A percentile compares a stretch with the other conserved stretches of the same genome.
phyloP scores from a whole-genome alignment of 2,797 vertebrate species.

The Todus mexicanus region DNA sequence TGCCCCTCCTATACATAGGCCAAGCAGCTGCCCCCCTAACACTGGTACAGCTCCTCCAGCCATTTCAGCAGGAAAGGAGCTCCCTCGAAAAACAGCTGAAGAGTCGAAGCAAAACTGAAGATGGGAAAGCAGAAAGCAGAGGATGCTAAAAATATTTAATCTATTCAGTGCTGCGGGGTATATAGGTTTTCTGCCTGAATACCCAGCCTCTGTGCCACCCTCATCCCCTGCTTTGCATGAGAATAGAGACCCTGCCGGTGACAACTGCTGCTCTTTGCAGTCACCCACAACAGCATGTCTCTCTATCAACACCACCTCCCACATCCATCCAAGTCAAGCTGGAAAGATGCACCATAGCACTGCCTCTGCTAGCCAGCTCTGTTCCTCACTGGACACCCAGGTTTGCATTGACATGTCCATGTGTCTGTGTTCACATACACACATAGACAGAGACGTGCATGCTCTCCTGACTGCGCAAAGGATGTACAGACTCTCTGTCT shows the following conservation, averaged over 20 bases:
- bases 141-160: conserved; percentile 27
- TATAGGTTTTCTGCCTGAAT: background rate
- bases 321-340: conserved; percentile 3
- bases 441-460: background rate
- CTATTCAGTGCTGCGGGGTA: background rate
- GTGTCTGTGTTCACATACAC: background rate
- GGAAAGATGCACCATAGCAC: background rate
- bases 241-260: background rate
- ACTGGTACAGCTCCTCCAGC: background rate
- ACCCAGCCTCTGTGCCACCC: background rate
- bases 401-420: background rate
- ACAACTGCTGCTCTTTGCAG: conserved; percentile 25
- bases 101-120: background rate
- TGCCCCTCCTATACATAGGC: background rate
- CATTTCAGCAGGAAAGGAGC: background rate
- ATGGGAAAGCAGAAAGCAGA: background rate
- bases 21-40: background rate
- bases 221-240: conserved; percentile 26
- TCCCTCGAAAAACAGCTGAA: background rate
- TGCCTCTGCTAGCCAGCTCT: background rate
- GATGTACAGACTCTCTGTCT: background rate
- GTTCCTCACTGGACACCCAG: background rate
- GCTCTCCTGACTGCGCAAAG: background rate
- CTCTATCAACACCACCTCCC: conserved; percentile 34
- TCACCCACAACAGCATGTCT: conserved; percentile 26